Evolutionary conservation across 2,888 invertebrate genomes (phyloP).

Genomic region (Tenodera sinensis): DNA sequence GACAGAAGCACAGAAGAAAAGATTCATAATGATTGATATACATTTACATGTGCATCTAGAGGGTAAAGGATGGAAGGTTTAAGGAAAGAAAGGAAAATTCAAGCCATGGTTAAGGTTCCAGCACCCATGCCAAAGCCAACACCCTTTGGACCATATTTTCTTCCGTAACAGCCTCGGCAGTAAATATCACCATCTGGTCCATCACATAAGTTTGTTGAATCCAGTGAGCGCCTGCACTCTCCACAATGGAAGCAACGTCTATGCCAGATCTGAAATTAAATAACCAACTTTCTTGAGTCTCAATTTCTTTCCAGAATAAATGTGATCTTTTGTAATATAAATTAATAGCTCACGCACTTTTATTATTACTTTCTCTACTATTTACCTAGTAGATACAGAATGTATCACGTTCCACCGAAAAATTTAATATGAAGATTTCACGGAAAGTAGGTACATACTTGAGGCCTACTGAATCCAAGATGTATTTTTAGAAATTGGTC

Average conservation of each 20-base stretch:
- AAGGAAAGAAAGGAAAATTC: slow-evolving; percentile 39
- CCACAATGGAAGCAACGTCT: slow-evolving; percentile 90
- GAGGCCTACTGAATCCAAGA: too few species aligned
- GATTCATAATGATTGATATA: neutral
- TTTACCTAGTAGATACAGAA: too few species aligned
- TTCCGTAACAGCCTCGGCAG: slow-evolving; percentile 85
- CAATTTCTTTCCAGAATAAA: too few species aligned
- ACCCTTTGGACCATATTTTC: slow-evolving; percentile 83
- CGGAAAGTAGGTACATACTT: too few species aligned
- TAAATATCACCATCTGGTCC: slow-evolving; percentile 92
- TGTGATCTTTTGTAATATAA: too few species aligned
- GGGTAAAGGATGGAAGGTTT: neutral
- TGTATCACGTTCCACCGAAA: too few species aligned
- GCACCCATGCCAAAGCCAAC: slow-evolving; percentile 90
- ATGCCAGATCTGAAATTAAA: slow-evolving; percentile 66
- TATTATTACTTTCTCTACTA: too few species aligned
- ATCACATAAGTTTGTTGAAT: slow-evolving; percentile 86
- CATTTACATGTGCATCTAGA: neutral
- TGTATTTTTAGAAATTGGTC: too few species aligned
- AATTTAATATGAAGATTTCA: too few species aligned
- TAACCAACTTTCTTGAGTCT: neutral
- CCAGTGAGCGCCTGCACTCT: slow-evolving; percentile 81
- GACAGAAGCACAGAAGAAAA: neutral
- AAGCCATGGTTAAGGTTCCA: slow-evolving; percentile 85
- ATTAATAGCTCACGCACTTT: too few species aligned